A percentile compares a stretch with the other conserved stretches of the same genome.
Evolutionary conservation across 2,797 vertebrate species (phyloP).

Genomic region (Sylvilagus floridanus): DNA sequence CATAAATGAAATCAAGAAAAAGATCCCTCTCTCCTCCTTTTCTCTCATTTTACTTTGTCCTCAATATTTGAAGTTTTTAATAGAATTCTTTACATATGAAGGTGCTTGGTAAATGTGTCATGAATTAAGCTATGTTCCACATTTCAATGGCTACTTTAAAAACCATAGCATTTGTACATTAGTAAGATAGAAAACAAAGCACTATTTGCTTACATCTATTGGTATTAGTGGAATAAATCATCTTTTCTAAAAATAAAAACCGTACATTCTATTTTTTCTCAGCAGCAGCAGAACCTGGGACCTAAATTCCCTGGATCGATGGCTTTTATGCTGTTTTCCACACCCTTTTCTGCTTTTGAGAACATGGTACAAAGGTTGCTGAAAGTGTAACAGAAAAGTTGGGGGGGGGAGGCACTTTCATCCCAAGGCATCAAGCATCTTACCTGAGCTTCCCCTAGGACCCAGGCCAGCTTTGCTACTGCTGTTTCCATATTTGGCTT

Average conservation of each 20-base stretch:
- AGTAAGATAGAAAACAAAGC: not conserved
- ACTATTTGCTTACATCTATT: not conserved
- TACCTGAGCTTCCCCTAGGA: not conserved
- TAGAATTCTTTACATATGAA: not conserved
- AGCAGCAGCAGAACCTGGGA: not conserved
- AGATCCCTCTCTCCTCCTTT: accelerated
- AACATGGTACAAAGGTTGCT: not conserved
- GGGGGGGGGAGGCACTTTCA: not conserved
- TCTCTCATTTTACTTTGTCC: not conserved
- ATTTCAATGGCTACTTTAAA: conserved; percentile 7
- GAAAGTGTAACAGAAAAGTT: not conserved
- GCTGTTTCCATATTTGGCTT: not conserved
- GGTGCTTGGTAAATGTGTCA: not conserved
- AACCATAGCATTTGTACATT: not conserved
- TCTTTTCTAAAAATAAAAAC: not conserved
- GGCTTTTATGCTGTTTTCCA: not conserved
- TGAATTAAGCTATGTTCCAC: not conserved
- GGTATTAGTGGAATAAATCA: not conserved
- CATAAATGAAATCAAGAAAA: not conserved
- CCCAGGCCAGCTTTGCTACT: not conserved
- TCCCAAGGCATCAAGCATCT: not conserved
- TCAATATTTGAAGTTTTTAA: not conserved
- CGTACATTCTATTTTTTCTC: not conserved
- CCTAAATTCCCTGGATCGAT: not conserved
- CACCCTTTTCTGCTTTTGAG: not conserved